These are phyloP conservation scores for Nasonia longicornis DNA, from an alignment of 1,140 invertebrate genomes.

Conservation along the genomic window DNA sequence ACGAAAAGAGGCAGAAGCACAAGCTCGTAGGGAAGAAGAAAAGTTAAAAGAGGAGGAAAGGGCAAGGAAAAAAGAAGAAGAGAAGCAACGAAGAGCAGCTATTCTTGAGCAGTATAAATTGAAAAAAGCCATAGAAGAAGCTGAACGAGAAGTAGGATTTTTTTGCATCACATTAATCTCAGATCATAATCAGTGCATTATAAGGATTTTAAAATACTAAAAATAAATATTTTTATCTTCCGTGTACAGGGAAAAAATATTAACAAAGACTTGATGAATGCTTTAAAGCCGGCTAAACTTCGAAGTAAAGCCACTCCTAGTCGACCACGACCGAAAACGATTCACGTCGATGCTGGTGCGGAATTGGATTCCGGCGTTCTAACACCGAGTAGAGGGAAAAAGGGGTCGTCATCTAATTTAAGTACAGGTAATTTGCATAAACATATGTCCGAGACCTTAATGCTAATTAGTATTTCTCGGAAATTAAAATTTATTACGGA, in stretches of 20 bases:
- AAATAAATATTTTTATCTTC: slow-evolving; percentile 37
- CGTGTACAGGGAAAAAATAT: slow-evolving; percentile 78
- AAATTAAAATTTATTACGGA: slow-evolving; percentile 4
- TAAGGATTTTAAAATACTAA: slow-evolving; percentile 21
- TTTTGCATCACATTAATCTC: neutral
- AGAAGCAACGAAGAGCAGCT: slow-evolving; percentile 83
- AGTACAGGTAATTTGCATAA: slow-evolving; percentile 74
- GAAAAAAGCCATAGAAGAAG: slow-evolving; percentile 93
- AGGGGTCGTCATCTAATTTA: slow-evolving; percentile 85
- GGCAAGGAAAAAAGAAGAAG: slow-evolving; percentile 89
- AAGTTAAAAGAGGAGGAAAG: slow-evolving; percentile 88
- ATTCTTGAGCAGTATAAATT: slow-evolving; percentile 96
- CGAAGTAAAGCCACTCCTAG: slow-evolving; percentile 71
- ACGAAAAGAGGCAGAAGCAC: slow-evolving; percentile 86
- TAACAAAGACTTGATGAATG: slow-evolving; percentile 79
- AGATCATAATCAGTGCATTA: neutral
- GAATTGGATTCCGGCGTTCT: slow-evolving; percentile 81
- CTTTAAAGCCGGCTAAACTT: slow-evolving; percentile 75
- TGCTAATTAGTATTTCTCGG: slow-evolving; percentile 39
- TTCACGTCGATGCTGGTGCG: slow-evolving; percentile 86
- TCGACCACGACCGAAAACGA: slow-evolving; percentile 86
- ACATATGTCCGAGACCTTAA: neutral
- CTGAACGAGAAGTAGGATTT: slow-evolving; percentile 82
- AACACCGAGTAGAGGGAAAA: slow-evolving; percentile 80
- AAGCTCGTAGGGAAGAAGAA: slow-evolving; percentile 81